A percentile compares a stretch with the other conserved stretches of the same genome.
These are phyloP conservation scores for Ursus arctos DNA, from an alignment of 2,113 vertebrate species.

Conservation along the genomic window DNA sequence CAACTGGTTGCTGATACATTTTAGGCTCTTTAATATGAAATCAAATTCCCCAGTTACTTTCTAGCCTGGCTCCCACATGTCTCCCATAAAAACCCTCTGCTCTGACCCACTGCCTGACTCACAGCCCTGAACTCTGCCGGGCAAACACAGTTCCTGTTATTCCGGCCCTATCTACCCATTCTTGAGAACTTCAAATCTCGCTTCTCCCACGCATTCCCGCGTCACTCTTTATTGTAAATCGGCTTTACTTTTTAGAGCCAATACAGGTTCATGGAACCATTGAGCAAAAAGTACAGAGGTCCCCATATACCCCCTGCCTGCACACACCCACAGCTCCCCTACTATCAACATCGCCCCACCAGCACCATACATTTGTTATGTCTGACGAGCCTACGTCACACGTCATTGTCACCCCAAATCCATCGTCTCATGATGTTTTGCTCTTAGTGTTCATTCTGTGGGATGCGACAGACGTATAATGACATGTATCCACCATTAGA, in stretches of 20 bases:
- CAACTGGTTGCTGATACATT: not conserved
- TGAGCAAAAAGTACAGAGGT: not conserved
- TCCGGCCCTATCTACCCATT: not conserved
- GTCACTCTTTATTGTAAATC: not conserved
- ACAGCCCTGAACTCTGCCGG: rapidly evolving
- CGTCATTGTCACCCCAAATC: too few species aligned
- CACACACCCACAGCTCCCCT: rapidly evolving
- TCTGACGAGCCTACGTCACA: not conserved
- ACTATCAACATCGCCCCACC: rapidly evolving
- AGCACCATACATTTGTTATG: rapidly evolving
- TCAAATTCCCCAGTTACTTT: not conserved
- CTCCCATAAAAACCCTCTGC: not conserved
- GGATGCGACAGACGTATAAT: not conserved
- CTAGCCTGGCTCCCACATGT: not conserved
- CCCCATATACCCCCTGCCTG: rapidly evolving
- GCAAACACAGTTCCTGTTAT: not conserved
- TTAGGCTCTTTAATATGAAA: conserved; percentile 39
- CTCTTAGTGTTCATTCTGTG: not conserved
- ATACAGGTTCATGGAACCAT: not conserved
- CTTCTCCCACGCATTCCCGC: not conserved
- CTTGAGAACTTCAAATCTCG: not conserved
- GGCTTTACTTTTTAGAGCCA: not conserved
- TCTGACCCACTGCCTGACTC: not conserved
- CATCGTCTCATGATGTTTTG: not conserved
- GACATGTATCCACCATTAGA: rapidly evolving